Evolutionary conservation across 2,113 vertebrate species (phyloP), one percentile per base, ranked within the genome.

Genomic region (Dipodomys stephensi): DNA sequence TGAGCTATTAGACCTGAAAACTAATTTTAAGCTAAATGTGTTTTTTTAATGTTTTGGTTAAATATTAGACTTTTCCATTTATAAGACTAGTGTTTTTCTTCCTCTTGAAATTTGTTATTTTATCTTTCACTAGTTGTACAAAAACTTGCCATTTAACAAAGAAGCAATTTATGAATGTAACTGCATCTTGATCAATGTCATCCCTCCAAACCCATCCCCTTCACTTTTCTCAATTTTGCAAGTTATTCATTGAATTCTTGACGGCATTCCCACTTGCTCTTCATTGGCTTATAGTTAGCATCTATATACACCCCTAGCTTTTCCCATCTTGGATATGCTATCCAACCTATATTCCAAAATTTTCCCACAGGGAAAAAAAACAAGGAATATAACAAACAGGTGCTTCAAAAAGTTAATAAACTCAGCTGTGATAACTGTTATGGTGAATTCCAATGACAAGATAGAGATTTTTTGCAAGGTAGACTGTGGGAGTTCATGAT

Each of bases 401-500:
- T 78, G 7, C 64, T 91, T 80, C 7, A 12, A 87, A 76, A 92
- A 88, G 49, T 96, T 28, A 93, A 67, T 65, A 79, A 95, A 92
- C 80, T 18, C 57, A 28, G 9, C 79, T 89, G 6, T 35, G 39
- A 74, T 35, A 13, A 83, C 87, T 92, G 93, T 72, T 93, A 92
- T 76, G 69, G 87, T 86, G 76, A 88, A 88, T 93, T 95, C 78
- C 19, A 88, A 23, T 53, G 13, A 10, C 46, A 73, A 92, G 79
- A 89, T 90, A 94, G 93, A 60, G 81, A 0, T 7, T 91, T 96
- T 92, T 93, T 94, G 69, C 73, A 86, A 19, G 10, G 72, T 78
- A 93, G 76, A 92, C 81, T 1, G 79, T 96, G 95, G 53, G 53
- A 96, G 69, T 86, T 91, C 93, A 88, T 90, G 93, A 89, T 94